phyloP scores from a whole-genome alignment of 92 coral and sea anemone genomes.

The Porites divaricata region DNA sequence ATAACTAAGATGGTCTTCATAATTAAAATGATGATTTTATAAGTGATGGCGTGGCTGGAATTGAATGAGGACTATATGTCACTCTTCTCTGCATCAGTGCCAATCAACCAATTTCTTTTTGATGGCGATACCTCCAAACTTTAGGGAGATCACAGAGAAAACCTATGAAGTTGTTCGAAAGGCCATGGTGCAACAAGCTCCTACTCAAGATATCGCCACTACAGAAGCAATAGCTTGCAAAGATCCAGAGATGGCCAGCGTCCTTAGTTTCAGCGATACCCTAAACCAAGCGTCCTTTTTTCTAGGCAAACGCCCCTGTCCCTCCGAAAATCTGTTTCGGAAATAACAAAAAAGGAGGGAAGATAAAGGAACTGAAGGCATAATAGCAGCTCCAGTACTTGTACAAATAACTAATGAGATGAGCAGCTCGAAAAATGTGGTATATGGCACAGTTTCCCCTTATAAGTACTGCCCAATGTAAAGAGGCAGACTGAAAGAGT shows the following conservation, averaged over 20 bases:
- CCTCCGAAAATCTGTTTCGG: not conserved
- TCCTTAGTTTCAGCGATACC: not conserved
- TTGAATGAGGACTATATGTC: slow-evolving; percentile 42
- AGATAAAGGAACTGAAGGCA: not conserved
- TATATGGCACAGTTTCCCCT: not conserved
- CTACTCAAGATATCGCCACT: slow-evolving; percentile 4
- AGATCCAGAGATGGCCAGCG: slow-evolving; percentile 1
- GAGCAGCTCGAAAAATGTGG: not conserved
- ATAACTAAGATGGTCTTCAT: not conserved
- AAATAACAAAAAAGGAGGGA: not conserved
- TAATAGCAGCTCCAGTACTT: not conserved
- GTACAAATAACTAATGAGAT: not conserved
- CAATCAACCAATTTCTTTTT: slow-evolving; percentile 36
- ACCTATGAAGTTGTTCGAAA: slow-evolving; percentile 12
- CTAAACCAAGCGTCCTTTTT: not conserved
- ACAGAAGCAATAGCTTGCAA: not conserved
- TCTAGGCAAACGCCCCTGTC: not conserved
- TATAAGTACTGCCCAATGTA: not conserved
- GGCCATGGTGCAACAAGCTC: slow-evolving; percentile 30
- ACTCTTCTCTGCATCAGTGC: slow-evolving; percentile 44
- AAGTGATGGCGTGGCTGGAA: too few relatives aligned
- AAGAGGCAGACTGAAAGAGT: not conserved
- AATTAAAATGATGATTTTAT: too few relatives aligned
- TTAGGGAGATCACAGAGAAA: slow-evolving; percentile 19
- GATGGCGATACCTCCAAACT: slow-evolving; percentile 47